Evolutionary conservation across 2,888 invertebrate genomes (phyloP), one percentile per base, ranked within the genome.

Genomic region (Parapristionchus giblindavisi): DNA sequence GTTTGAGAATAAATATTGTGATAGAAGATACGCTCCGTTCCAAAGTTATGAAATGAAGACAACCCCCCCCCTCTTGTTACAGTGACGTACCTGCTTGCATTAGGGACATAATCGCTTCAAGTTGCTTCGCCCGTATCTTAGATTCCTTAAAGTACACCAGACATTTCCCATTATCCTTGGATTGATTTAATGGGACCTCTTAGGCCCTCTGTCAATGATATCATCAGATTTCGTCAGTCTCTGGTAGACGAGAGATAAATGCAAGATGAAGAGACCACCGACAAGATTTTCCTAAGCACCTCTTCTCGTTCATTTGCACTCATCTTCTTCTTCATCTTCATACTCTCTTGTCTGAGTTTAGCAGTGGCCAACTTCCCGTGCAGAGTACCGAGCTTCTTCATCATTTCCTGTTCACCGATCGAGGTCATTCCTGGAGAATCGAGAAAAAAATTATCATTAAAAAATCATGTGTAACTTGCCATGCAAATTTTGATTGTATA

Each of bases 331-430:
- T 83, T 80, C 54, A 86, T 75, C 63, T 81, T 79, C 34, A 80
- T 70, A 17, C 85, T 80, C 60, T 80, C 79, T 2, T 82, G 83
- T 24, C 85, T 80, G 24, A 86, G 77, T 63, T 84, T 81, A 24
- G 86, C 86, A 1, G 85, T 85, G 0, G 84, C 84, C 54, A 86
- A 77, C 75, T 86, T 86, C n/a, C 86, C 86, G 71, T 86, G 86
- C 1, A 86, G 66, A 32, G 82, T 79, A 32, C 81, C 83, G 21
- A 83, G 65, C 32, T 75, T 79, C 29, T 71, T 29, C 27, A 77
- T 77, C 40, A 79, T 76, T n/a, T 56, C 60, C 60, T 79, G 77
- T 38, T 73, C 74, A 58, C 63, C 72, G 5, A 43, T 32, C 43
- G 58, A 48, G 17, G 38, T 66, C 29, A 34, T 21, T 29, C 11